These are phyloP conservation scores for Plectrocnemia conspersa DNA, from an alignment of 1,140 invertebrate genomes.

Conservation along the genomic window DNA sequence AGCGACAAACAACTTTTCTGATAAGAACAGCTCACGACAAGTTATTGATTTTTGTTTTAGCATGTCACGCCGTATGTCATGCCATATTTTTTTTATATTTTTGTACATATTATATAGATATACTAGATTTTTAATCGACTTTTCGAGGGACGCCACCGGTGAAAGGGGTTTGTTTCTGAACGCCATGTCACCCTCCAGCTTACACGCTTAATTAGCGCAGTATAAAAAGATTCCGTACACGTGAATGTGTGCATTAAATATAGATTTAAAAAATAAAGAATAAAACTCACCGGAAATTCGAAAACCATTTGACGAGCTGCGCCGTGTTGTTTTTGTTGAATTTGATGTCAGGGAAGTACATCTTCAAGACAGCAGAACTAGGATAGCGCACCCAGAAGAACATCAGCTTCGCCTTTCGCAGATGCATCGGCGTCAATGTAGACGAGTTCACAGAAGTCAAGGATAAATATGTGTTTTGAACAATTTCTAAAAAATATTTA, in stretches of 20 bases:
- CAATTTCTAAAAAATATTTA: conserved; percentile 5
- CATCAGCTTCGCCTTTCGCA: conserved; percentile 99
- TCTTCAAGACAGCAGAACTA: conserved; percentile 96
- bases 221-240: not conserved
- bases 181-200: conserved; percentile 5
- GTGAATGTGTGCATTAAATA: not conserved
- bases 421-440: conserved; percentile 98
- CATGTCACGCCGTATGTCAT: not conserved
- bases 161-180: conserved; percentile 1
- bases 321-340: conserved; percentile 99
- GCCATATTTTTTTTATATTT: not conserved
- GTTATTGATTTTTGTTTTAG: conserved; percentile 32
- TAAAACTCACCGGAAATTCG: conserved; percentile 92
- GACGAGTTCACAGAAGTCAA: conserved; percentile 84
- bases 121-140: not conserved
- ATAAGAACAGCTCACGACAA: conserved; percentile 30
- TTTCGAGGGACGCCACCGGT: not conserved
- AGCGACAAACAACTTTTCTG: conserved; percentile 36
- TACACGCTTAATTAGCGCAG: not conserved
- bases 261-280: not conserved
- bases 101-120: not conserved
- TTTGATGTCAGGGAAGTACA: conserved; percentile 99
- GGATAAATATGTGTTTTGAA: conserved; percentile 47
- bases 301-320: conserved; percentile 99
- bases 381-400: conserved; percentile 99